Conservation (phyloP, 2,888 invertebrate genomes). For the Endomychus coccineus region DNA sequence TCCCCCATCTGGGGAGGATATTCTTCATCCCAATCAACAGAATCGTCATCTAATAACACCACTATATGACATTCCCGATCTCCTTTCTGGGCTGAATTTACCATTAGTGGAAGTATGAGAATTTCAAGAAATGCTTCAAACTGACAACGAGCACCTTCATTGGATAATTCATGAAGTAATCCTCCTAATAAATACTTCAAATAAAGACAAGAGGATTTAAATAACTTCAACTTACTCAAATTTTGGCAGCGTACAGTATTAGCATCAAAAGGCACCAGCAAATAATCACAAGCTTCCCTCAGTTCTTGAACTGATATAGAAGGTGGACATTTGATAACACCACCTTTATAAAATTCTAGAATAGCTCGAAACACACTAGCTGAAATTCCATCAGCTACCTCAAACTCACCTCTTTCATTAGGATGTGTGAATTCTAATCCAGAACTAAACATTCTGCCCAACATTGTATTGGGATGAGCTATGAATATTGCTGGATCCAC, state of each 20-base stretch:
- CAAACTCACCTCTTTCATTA: conserved; percentile 94
- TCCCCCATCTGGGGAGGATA: conserved; percentile 99
- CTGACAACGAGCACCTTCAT: conserved; percentile 97
- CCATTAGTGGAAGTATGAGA: conserved; percentile 93
- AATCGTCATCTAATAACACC: conserved; percentile 91
- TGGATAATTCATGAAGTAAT: conserved; percentile 93
- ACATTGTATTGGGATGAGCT: conserved; percentile 96
- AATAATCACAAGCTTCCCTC: conserved; percentile 96
- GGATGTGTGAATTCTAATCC: conserved; percentile 87
- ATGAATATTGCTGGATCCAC: conserved; percentile 89
- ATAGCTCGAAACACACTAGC: conserved; percentile 92
- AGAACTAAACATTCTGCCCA: conserved; percentile 97
- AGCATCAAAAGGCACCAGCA: conserved; percentile 96
- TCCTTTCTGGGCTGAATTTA: conserved; percentile 84
- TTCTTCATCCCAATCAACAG: conserved; percentile 96
- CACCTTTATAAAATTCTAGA: conserved; percentile 88
- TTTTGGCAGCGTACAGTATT: conserved; percentile 93
- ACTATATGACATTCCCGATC: conserved; percentile 98
- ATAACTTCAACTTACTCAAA: conserved; percentile 74
- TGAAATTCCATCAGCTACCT: conserved; percentile 92
- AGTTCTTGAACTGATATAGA: conserved; percentile 94
- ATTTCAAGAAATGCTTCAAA: conserved; percentile 95
- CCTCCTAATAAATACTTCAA: conserved; percentile 56
- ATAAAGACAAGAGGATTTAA: background rate
- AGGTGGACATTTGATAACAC: conserved; percentile 89